Evolutionary conservation across 2,888 invertebrate species (phyloP).

Genomic region (Pollenia labialis): DNA sequence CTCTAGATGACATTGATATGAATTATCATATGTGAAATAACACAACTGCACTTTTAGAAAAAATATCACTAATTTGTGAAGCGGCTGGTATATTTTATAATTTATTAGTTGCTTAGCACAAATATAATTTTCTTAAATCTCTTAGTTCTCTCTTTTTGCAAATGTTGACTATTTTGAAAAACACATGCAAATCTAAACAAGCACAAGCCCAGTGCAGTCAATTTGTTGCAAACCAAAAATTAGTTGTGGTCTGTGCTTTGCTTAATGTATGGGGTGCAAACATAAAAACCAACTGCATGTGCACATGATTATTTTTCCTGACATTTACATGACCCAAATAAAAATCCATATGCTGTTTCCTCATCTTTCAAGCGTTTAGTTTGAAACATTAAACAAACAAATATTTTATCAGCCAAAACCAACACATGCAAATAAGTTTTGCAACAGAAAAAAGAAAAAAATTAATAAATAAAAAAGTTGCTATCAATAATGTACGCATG

Average conservation of each 20-base stretch:
- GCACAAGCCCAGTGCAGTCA: background rate
- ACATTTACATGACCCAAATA: conserved; percentile 43
- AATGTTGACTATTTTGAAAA: background rate
- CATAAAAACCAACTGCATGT: background rate
- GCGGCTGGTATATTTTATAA: conserved; percentile 3
- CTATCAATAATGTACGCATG: conserved; percentile 25
- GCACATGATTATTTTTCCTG: conserved; percentile 17
- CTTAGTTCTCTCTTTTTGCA: too few relatives aligned
- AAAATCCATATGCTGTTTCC: conserved; percentile 2
- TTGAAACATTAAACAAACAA: conserved; percentile 34
- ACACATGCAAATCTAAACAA: background rate
- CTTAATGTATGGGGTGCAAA: background rate
- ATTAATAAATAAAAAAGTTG: background rate
- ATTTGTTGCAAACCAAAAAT: conserved; percentile 41
- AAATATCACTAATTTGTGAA: background rate
- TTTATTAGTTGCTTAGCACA: background rate
- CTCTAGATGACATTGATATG: conserved; percentile 12
- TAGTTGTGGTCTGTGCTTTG: conserved; percentile 32
- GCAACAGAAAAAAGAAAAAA: background rate
- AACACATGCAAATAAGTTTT: conserved; percentile 1
- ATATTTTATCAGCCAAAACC: conserved; percentile 23
- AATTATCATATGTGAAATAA: background rate
- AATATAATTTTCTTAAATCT: background rate
- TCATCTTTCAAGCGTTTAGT: conserved; percentile 2
- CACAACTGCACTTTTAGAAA: background rate